phyloP scores from a whole-genome alignment of 1,140 invertebrate genomes.

The Hylyphantes graminicola region DNA sequence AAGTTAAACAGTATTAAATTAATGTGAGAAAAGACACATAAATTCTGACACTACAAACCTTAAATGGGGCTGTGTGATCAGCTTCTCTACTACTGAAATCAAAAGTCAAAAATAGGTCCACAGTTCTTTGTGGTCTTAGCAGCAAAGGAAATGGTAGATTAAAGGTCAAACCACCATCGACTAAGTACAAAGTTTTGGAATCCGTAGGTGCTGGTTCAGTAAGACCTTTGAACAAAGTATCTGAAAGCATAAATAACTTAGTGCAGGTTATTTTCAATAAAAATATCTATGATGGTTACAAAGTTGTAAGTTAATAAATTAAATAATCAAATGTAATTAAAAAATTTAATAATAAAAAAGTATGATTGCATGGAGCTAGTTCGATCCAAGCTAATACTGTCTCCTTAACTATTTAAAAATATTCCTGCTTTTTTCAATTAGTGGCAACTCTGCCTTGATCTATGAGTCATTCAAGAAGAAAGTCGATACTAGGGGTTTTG shows the following conservation, averaged over 20 bases:
- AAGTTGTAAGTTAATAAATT: too few species aligned
- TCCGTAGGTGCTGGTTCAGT: conserved; percentile 68
- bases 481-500: too few species aligned
- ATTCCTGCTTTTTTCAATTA: too few species aligned
- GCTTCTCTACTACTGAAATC: conserved; percentile 70
- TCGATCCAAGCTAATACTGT: too few species aligned
- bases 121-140: conserved; percentile 69
- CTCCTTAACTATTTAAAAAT: too few species aligned
- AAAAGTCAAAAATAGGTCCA: conserved; percentile 70
- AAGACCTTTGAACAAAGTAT: conserved; percentile 68
- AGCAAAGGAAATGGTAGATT: conserved; percentile 71
- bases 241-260: conserved; percentile 53
- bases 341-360: too few species aligned
- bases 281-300: too few species aligned
- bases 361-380: too few species aligned
- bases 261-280: too few species aligned
- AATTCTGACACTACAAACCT: conserved; percentile 63
- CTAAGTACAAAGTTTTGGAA: conserved; percentile 70
- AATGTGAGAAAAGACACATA: not conserved
- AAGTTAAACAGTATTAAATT: not conserved
- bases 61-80: conserved; percentile 69
- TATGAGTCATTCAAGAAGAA: too few species aligned
- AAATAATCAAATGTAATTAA: too few species aligned
- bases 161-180: conserved; percentile 71
- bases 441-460: too few species aligned